Conservation (phyloP, 2,888 invertebrate genomes). For the Polydrusus tereticollis region DNA sequence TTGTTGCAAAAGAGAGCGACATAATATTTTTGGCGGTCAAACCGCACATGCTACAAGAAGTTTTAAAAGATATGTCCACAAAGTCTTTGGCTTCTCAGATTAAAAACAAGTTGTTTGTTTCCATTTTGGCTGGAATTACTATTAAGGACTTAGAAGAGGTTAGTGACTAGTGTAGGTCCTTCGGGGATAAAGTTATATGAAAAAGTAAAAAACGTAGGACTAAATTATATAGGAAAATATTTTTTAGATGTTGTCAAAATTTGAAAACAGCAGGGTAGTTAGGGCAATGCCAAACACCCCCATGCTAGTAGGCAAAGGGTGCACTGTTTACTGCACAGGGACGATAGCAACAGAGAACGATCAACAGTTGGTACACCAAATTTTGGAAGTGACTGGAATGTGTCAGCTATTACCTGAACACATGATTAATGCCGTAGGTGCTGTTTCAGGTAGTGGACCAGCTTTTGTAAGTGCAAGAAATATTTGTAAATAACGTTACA, state of each 20-base stretch:
- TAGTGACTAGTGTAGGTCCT: no score
- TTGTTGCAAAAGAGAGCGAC: constrained; percentile 76
- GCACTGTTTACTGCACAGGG: constrained; percentile 74
- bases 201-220: not conserved
- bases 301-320: constrained; percentile 80
- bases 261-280: constrained; percentile 70
- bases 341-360: constrained; percentile 70
- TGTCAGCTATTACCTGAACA: constrained; percentile 82
- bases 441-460: constrained; percentile 89
- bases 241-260: constrained; percentile 55
- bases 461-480: constrained; percentile 78
- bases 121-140: constrained; percentile 85
- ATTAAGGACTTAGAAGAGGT: constrained; percentile 75
- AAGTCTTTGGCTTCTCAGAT: constrained; percentile 58
- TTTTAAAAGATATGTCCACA: constrained; percentile 66
- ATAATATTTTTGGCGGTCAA: constrained; percentile 90
- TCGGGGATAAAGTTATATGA: no score
- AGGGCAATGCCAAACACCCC: constrained; percentile 93
- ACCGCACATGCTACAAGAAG: constrained; percentile 80
- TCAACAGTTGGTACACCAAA: constrained; percentile 71
- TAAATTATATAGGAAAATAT: no score
- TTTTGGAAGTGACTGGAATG: constrained; percentile 75
- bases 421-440: constrained; percentile 83
- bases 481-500: not conserved
- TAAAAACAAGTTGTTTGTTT: constrained; percentile 77